Evolutionary conservation across 2,888 invertebrate species (phyloP), one percentile per base, ranked within the genome.

Genomic region (Aleiodes testaceus): DNA sequence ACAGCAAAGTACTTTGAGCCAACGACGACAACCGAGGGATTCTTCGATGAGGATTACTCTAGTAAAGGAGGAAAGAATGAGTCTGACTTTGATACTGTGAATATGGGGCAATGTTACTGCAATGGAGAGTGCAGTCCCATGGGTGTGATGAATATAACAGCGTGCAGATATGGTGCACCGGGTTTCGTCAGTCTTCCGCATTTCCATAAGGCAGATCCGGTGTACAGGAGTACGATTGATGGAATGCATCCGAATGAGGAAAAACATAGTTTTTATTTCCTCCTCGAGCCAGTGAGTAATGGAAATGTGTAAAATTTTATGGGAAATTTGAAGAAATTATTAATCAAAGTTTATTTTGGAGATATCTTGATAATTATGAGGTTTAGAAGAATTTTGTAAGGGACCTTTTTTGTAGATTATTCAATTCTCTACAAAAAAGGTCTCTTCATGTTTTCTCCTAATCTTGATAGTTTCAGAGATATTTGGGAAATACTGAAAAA

Each of bases 121-220:
- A 90, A 91, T 68, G 94, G 93, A 0, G 90, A 92, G 69, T 95
- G 95, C 83, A 89, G 90, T 14, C 94, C 94, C 73, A 90, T 91
- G 1, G 95, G 95, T 0, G 90, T 92, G 30, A 89, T 95, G 86
- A 94, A 95, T 87, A 91, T 94, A n/a, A 93, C 94, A 0, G 88
- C 93, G 0, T 95, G 95, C 78, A 91, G 94, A 66, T 93, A 89
- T 81, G 95, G 94, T 5, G 93, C 95, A 0, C 97, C 97, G 0
- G 92, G 94, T 0, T 95, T 94, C 84, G 91, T 95, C 77, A 94
- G 96, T 0, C 91, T 94, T 78, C 97, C 97, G 0, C 96, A 97
- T 88, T 97, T 95, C 87, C 90, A 92, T 81, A 90, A 92, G 79
- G 96, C 91, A 0, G 96, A 95, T 88, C 91, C 92, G 0, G 89